Evolutionary conservation across 92 coral and sea anemone species (phyloP).

Genomic region (Phenganax stokvisi): DNA sequence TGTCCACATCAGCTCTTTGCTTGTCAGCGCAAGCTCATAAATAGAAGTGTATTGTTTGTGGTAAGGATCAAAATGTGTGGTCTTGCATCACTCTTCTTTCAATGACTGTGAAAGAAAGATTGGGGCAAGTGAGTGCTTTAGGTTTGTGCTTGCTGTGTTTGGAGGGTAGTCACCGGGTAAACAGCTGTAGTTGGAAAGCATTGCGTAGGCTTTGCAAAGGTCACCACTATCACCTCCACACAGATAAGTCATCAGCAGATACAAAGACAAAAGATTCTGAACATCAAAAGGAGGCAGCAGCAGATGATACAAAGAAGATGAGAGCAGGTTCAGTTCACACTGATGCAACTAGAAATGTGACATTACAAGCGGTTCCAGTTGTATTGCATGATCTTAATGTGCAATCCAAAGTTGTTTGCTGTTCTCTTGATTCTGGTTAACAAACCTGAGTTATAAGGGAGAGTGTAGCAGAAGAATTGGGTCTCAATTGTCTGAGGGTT

Average conservation of each 20-base stretch:
- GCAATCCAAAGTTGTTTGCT: too few species aligned
- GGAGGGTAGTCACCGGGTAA: background rate
- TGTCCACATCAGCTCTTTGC: slow-evolving; percentile 2
- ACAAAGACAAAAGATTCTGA: background rate
- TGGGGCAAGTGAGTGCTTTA: background rate
- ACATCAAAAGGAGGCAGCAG: background rate
- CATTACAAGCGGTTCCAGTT: too few species aligned
- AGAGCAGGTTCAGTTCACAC: slow-evolving; percentile 28
- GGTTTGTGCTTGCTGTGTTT: slow-evolving; percentile 12
- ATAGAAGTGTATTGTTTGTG: background rate
- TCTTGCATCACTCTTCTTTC: slow-evolving; percentile 17
- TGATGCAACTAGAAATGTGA: slow-evolving; percentile 29
- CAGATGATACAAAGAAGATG: background rate
- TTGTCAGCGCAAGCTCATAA: background rate
- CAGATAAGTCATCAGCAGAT: background rate
- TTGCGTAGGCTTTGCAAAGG: slow-evolving; percentile 13
- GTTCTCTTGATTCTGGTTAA: slow-evolving; percentile 40
- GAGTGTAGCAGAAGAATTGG: slow-evolving; percentile 43
- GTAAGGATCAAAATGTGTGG: slow-evolving; percentile 14
- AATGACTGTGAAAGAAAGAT: slow-evolving; percentile 6
- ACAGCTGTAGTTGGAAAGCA: slow-evolving; percentile 2
- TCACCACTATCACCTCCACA: slow-evolving; percentile 21
- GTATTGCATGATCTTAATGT: too few species aligned
- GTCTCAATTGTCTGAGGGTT: slow-evolving; percentile 36
- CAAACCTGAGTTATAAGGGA: slow-evolving; percentile 36